Evolutionary conservation across 2,888 invertebrate species (phyloP).

Genomic region (Selenia dentaria): DNA sequence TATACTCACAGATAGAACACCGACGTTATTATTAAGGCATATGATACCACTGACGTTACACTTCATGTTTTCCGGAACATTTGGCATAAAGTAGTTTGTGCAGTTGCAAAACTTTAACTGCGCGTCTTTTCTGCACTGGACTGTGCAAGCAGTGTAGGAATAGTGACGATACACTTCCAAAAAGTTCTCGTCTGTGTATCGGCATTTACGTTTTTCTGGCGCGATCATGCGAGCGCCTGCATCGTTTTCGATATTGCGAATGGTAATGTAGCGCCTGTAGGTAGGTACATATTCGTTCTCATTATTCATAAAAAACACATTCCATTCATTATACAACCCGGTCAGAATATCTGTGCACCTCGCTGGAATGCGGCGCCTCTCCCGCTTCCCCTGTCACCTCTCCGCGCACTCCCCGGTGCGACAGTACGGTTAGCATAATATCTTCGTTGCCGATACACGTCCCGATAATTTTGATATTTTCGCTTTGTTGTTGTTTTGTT

Average conservation of each 20-base stretch:
- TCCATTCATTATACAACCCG: too few relatives aligned
- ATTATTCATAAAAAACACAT: too few relatives aligned
- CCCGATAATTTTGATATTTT: too few relatives aligned
- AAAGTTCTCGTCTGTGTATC: constrained; percentile 88
- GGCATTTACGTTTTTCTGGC: constrained; percentile 89
- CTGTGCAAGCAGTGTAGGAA: constrained; percentile 89
- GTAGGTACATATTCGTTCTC: too few relatives aligned
- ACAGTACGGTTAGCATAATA: too few relatives aligned
- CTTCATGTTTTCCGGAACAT: constrained; percentile 79
- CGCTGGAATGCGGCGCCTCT: too few relatives aligned
- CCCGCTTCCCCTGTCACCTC: too few relatives aligned
- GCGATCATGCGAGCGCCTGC: constrained; percentile 86
- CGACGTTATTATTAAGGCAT: constrained; percentile 87
- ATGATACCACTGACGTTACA: constrained; percentile 88
- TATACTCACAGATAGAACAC: constrained; percentile 84
- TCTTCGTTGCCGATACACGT: too few relatives aligned
- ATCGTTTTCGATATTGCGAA: constrained; percentile 88
- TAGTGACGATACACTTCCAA: constrained; percentile 86
- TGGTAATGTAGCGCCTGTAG: constrained; percentile 83
- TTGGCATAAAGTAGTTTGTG: constrained; percentile 89
- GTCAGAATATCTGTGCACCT: too few relatives aligned
- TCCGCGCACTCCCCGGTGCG: too few relatives aligned
- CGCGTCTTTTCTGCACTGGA: constrained; percentile 89
- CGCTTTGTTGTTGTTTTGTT: too few relatives aligned
- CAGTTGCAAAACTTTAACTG: constrained; percentile 88